Evolutionary conservation across 2,113 vertebrate species (phyloP).

Genomic region (Ctenodactylus gundi): DNA sequence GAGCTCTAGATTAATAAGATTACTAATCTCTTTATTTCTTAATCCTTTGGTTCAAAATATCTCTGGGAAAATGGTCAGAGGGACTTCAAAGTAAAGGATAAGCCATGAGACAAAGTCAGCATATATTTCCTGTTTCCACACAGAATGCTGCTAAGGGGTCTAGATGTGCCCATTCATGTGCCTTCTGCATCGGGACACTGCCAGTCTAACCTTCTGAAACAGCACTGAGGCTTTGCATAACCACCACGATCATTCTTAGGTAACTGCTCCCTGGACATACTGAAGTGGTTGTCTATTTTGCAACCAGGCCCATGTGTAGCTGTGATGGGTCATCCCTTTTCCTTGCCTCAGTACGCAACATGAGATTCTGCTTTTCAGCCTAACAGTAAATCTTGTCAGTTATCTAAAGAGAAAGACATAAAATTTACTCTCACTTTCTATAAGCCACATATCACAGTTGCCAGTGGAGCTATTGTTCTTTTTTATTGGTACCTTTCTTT

Average conservation of each 20-base stretch:
- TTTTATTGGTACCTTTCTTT: background rate
- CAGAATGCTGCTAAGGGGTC: background rate
- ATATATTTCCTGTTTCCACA: background rate
- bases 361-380: background rate
- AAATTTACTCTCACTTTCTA: background rate
- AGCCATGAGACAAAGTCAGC: background rate
- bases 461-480: background rate
- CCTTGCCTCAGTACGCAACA: background rate
- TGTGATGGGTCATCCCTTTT: background rate
- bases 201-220: background rate
- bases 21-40: background rate
- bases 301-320: background rate
- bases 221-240: background rate
- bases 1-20: background rate
- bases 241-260: background rate
- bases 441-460: background rate
- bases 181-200: background rate
- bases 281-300: background rate
- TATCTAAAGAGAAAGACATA: background rate
- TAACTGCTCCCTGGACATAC: background rate
- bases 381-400: background rate
- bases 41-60: background rate
- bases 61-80: background rate
- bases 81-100: background rate
- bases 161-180: too few relatives aligned